phyloP scores from a whole-genome alignment of 2,113 vertebrate genomes.

The Podarcis muralis region DNA sequence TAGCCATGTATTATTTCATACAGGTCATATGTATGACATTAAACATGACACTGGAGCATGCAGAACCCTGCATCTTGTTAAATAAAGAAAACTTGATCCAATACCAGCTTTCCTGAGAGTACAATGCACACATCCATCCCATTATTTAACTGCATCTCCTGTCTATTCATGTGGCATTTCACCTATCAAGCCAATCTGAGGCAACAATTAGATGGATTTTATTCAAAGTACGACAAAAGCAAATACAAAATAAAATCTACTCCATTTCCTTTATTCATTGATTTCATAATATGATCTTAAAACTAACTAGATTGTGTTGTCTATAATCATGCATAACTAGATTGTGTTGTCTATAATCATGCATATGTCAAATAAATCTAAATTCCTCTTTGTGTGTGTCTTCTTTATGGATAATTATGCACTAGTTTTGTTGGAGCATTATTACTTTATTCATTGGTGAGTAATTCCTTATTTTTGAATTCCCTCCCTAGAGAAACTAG shows the following conservation, averaged over 20 bases:
- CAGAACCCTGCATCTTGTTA: neutral
- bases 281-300: conserved; percentile 24
- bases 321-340: conserved; percentile 21
- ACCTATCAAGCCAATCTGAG: conserved; percentile 27
- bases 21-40: neutral
- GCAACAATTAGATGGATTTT: neutral
- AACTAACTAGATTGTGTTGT: conserved; percentile 32
- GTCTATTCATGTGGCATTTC: conserved; percentile 12
- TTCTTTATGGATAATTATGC: neutral
- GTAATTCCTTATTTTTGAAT: too few species aligned
- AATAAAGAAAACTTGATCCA: conserved; percentile 38
- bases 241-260: conserved; percentile 21
- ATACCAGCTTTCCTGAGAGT: conserved; percentile 41
- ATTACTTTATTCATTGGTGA: conserved; percentile 33
- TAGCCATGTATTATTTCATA: neutral
- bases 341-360: conserved; percentile 27
- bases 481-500: too few species aligned
- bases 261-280: conserved; percentile 40
- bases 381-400: conserved; percentile 13
- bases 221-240: conserved; percentile 7
- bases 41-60: neutral
- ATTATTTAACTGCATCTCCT: conserved; percentile 48
- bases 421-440: neutral
- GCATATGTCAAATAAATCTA: conserved; percentile 32
- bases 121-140: conserved; percentile 32